phyloP scores from a whole-genome alignment of 2,888 invertebrate species.

The Drosophila prolongata region DNA sequence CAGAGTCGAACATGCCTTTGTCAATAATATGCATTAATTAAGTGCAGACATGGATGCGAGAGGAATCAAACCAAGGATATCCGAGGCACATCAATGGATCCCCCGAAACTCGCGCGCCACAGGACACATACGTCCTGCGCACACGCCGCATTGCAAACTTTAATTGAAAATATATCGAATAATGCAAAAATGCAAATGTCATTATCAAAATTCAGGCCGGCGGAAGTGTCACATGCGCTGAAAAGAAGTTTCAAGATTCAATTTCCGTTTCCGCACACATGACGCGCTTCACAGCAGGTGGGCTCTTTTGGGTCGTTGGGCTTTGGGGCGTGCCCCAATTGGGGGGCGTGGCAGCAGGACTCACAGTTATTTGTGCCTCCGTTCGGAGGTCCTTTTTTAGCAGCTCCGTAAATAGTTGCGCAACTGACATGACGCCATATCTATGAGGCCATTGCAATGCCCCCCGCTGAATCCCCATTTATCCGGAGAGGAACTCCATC shows the following conservation, averaged over 20 bases:
- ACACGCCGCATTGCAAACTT: slow-evolving; percentile 44
- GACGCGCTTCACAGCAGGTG: slow-evolving; percentile 23
- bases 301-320: background rate
- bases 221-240: slow-evolving; percentile 35
- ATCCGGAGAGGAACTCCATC: slow-evolving; percentile 5
- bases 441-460: slow-evolving; percentile 56
- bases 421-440: slow-evolving; percentile 64
- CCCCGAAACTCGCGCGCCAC: slow-evolving; percentile 4
- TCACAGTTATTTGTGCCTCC: slow-evolving; percentile 48
- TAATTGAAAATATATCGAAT: slow-evolving; percentile 61
- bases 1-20: slow-evolving; percentile 57
- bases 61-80: slow-evolving; percentile 11
- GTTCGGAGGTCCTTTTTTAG: slow-evolving; percentile 25
- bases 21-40: slow-evolving; percentile 77
- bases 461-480: slow-evolving; percentile 9
- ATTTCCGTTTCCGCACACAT: slow-evolving; percentile 43
- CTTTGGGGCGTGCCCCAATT: slow-evolving; percentile 21
- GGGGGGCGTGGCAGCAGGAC: background rate
- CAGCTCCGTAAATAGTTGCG: slow-evolving; percentile 70
- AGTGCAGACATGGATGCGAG: slow-evolving; percentile 64
- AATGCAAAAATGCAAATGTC: slow-evolving; percentile 54
- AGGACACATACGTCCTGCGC: background rate
- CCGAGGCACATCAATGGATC: slow-evolving; percentile 6
- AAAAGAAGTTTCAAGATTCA: slow-evolving; percentile 46
- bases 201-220: slow-evolving; percentile 54